Evolutionary conservation across 2,113 vertebrate genomes (phyloP).

Genomic region (Pardalotus punctatus): DNA sequence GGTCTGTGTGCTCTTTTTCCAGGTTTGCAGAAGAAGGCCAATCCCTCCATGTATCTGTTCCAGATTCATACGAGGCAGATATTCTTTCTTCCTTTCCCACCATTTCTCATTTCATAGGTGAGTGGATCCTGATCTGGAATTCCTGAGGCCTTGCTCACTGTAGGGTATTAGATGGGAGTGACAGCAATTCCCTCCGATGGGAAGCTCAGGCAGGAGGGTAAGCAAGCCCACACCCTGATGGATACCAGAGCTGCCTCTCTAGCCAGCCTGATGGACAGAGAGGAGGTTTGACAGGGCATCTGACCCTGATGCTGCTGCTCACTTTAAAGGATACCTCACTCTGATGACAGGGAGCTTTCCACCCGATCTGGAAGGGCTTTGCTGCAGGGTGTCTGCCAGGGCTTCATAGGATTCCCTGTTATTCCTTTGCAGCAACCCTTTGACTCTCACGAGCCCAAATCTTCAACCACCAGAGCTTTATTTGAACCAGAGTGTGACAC

Average conservation of each 20-base stretch:
- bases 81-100: constrained; percentile 70
- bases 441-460: background rate
- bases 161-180: background rate
- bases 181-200: background rate
- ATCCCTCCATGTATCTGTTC: constrained; percentile 70
- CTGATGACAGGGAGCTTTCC: background rate
- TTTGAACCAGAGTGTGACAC: background rate
- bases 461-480: background rate
- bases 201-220: background rate
- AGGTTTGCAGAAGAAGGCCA: constrained; percentile 50
- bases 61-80: constrained; percentile 66
- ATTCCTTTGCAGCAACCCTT: background rate
- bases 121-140: constrained; percentile 22
- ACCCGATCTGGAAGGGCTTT: background rate
- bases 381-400: background rate
- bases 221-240: background rate
- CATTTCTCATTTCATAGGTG: constrained; percentile 83
- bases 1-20: background rate
- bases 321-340: background rate
- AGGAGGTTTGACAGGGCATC: background rate
- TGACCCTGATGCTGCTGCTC: background rate
- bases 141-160: background rate
- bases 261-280: background rate
- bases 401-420: background rate
- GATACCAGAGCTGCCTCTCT: background rate